These are phyloP conservation scores for Malacosoma neustria DNA, from an alignment of 2,888 invertebrate genomes.

Conservation along the genomic window DNA sequence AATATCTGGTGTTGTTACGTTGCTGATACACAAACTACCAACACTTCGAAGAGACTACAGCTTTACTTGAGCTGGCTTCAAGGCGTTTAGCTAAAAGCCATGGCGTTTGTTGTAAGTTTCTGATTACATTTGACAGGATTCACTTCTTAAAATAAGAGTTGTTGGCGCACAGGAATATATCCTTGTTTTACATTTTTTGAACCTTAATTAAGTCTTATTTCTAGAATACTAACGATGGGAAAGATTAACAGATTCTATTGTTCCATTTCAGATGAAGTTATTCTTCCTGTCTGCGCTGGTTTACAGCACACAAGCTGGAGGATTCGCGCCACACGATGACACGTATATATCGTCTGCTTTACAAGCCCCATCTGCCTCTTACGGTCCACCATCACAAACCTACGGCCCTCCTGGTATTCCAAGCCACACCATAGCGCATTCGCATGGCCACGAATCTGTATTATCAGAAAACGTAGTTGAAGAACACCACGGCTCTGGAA, in stretches of 20 bases:
- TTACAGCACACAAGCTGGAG: conserved; percentile 46
- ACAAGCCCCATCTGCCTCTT: conserved; percentile 50
- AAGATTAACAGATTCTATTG: conserved; percentile 5
- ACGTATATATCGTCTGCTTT: conserved; percentile 48
- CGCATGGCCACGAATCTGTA: conserved; percentile 8
- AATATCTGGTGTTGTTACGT: conserved; percentile 49
- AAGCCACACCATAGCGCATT: conserved; percentile 10
- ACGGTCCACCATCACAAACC: conserved; percentile 43
- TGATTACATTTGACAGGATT: too few species aligned
- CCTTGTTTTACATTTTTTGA: too few species aligned
- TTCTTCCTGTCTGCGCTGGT: conserved; percentile 48
- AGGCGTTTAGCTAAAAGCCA: conserved; percentile 72
- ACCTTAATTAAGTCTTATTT: too few species aligned
- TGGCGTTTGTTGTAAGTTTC: conserved; percentile 70
- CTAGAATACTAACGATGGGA: conserved; percentile 15
- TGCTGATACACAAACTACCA: conserved; percentile 53
- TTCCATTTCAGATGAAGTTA: conserved; percentile 54
- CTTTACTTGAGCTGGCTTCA: conserved; percentile 51
- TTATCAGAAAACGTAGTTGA: conserved; percentile 19
- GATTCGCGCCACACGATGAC: conserved; percentile 38
- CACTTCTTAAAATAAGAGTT: too few species aligned
- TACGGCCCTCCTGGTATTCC: conserved; percentile 34
- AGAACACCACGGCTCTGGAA: conserved; percentile 13
- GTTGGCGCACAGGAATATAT: too few species aligned
- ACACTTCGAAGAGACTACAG: conserved; percentile 59